Evolutionary conservation across 1,140 invertebrate species (phyloP).

Genomic region (Himalopsyche phryganea): DNA sequence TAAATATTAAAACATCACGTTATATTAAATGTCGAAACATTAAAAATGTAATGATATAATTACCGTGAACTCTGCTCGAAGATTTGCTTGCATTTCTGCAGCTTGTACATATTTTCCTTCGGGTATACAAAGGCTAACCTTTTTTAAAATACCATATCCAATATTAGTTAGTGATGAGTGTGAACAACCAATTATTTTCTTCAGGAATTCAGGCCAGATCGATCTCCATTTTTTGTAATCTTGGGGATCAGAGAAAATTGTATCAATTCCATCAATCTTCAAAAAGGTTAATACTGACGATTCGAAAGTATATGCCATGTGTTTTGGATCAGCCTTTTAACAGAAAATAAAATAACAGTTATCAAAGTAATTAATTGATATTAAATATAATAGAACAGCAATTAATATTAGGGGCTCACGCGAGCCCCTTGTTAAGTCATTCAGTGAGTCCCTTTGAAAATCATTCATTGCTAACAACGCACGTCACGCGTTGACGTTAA

Average conservation of each 20-base stretch:
- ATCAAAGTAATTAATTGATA: not conserved
- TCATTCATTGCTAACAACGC: too few relatives aligned
- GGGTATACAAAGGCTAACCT: conserved; percentile 48
- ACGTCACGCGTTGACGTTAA: too few relatives aligned
- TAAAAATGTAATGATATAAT: too few relatives aligned
- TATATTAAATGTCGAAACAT: too few relatives aligned
- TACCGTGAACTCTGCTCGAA: conserved; percentile 59
- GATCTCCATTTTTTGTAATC: conserved; percentile 55
- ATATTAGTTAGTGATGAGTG: conserved; percentile 56
- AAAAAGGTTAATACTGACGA: conserved; percentile 55
- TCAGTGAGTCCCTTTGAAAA: too few relatives aligned
- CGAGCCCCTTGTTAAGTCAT: too few relatives aligned
- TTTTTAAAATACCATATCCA: conserved; percentile 54
- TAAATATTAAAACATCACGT: too few relatives aligned
- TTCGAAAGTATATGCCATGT: conserved; percentile 60
- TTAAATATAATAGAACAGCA: not conserved
- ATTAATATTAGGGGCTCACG: too few relatives aligned
- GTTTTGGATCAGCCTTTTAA: conserved; percentile 54
- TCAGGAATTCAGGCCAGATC: conserved; percentile 55
- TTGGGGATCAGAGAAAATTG: conserved; percentile 58
- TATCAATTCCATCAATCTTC: conserved; percentile 57
- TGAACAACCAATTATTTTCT: conserved; percentile 55
- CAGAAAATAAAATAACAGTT: too few relatives aligned
- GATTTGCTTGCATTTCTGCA: conserved; percentile 51
- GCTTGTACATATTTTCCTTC: conserved; percentile 49